These are phyloP conservation scores for Porites lobata DNA, from an alignment of 92 coral and sea anemone species.

Conservation along the genomic window DNA sequence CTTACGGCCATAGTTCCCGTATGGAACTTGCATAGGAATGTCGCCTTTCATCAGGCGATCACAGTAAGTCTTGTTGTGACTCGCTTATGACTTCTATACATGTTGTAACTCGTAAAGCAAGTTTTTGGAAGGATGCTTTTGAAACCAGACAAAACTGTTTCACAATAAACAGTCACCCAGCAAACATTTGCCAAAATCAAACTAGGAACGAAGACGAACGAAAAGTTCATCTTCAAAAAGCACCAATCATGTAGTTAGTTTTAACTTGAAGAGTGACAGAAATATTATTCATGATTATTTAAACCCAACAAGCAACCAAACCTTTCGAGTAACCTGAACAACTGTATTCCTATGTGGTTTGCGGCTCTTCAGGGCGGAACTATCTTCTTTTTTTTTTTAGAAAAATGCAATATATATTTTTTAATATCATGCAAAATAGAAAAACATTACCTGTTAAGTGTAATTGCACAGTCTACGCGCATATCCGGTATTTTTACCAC, in stretches of 20 bases:
- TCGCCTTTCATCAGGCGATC: not conserved
- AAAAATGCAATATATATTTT: not conserved
- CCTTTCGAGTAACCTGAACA: too few species aligned
- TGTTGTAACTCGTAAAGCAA: not conserved
- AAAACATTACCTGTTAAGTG: not conserved
- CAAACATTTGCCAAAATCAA: not conserved
- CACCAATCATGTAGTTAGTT: too few species aligned
- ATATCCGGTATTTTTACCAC: not conserved
- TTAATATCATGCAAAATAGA: not conserved
- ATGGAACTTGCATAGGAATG: slow-evolving; percentile 28
- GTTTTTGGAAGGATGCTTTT: not conserved
- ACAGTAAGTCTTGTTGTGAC: not conserved
- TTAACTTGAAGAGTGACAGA: not conserved
- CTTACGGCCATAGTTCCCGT: slow-evolving; percentile 44
- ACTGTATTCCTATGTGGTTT: not conserved
- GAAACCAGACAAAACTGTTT: too few species aligned
- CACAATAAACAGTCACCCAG: too few species aligned
- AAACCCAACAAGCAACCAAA: too few species aligned
- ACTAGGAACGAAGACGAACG: not conserved
- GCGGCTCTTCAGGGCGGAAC: not conserved
- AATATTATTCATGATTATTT: not conserved
- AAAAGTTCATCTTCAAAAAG: not conserved
- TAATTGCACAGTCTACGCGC: not conserved
- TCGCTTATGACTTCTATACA: not conserved
- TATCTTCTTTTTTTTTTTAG: not conserved